Conservation (phyloP, 2,113 vertebrate genomes). For the Ophiodon elongatus region DNA sequence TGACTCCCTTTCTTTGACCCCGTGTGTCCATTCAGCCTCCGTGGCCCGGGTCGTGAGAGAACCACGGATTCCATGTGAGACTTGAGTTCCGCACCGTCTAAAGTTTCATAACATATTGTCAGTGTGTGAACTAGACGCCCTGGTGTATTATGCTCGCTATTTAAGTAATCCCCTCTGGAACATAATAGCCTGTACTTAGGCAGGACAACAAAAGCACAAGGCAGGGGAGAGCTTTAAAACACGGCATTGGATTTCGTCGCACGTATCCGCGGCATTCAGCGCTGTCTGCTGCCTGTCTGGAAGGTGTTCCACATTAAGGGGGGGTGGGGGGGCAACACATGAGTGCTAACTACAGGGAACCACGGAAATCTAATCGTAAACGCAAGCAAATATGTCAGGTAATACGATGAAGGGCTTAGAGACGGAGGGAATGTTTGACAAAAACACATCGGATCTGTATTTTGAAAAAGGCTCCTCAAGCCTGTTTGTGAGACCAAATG, state of each 20-base stretch:
- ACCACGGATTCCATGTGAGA: slow-evolving; percentile 47
- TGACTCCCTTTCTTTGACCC: slow-evolving; percentile 37
- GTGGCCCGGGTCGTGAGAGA: slow-evolving; percentile 46
- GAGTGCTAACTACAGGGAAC: neutral
- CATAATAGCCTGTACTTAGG: slow-evolving; percentile 61
- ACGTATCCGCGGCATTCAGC: slow-evolving; percentile 38
- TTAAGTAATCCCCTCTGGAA: slow-evolving; percentile 74
- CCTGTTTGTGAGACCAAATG: neutral
- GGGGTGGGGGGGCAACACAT: neutral
- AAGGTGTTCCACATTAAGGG: neutral
- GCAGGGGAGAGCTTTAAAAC: slow-evolving; percentile 27
- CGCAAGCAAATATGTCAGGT: slow-evolving; percentile 37
- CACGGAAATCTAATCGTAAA: slow-evolving; percentile 9
- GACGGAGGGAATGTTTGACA: slow-evolving; percentile 3
- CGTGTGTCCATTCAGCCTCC: slow-evolving; percentile 17
- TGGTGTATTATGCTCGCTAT: slow-evolving; percentile 53
- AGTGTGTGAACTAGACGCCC: slow-evolving; percentile 57
- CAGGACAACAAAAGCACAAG: slow-evolving; percentile 50
- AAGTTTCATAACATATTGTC: slow-evolving; percentile 64
- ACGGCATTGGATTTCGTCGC: slow-evolving; percentile 35
- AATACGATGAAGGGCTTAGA: slow-evolving; percentile 16
- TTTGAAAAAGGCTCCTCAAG: neutral
- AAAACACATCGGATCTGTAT: slow-evolving; percentile 7
- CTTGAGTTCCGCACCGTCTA: slow-evolving; percentile 45
- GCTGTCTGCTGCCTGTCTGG: slow-evolving; percentile 26